Evolutionary conservation across 1,140 invertebrate species (phyloP), one percentile per base, ranked within the genome.

Genomic region (Centruroides sculpturatus): DNA sequence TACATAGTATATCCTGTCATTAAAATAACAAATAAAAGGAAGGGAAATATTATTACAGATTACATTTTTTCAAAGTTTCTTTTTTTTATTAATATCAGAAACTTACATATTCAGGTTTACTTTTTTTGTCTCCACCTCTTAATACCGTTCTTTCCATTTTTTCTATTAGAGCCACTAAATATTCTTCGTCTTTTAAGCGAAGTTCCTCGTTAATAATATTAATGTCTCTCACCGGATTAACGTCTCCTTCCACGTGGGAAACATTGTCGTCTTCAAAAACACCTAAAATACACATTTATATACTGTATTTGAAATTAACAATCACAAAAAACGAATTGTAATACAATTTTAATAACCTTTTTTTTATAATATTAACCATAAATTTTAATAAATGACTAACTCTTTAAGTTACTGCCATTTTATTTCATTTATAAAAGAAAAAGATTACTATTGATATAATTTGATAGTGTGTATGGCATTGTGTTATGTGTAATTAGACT

Each of bases 191-290:
- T 74, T 99, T 99, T 4, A 98, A 77, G 9, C 92, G 78, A 34
- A 99, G 75, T 74, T 99, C 97, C 69, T 98, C 92, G 63, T 83
- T 84, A 66, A 99, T 99, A 50, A 98, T 98, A 66, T 93, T 91
- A 65, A 99, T 78, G 79, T 99, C 97, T 56, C 96, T 78, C 2
- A 97, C 83, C 0, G 97, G 97, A 74, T 99, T 88, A 0, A 99
- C 92, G 58, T 99, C 95, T 8, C 96, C 96, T 74, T 99, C 96
- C 0, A 99, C 85, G 71, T 99, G 97, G 46, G 91, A 95, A 0
- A 99, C 93, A 70, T 98, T 92, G 57, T 93, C 92, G 73, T 98
- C 93, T 65, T 98, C 95, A 73, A 99, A 99, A 34, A 92, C 92
- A 72, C 92, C 91, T 95, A 70, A 12, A 69, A 63, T 23, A 23